Percentiles rank a stretch among this genome's conserved stretches.
These are phyloP conservation scores for Pundamilia nyererei DNA, from an alignment of 2,113 vertebrate genomes.

Conservation along the genomic window DNA sequence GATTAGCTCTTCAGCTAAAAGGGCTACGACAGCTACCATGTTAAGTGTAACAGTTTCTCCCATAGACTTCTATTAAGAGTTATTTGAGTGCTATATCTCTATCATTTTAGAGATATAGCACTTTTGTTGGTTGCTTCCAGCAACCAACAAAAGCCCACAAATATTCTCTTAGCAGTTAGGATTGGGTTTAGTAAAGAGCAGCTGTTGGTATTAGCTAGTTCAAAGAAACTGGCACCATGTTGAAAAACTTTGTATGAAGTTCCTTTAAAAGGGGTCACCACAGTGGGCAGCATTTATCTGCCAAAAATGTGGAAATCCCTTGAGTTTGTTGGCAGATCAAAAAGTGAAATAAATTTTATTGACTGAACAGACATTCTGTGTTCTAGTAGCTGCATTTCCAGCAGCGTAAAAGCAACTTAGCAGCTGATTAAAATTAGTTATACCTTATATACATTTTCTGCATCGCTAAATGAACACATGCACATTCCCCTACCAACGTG, in stretches of 20 bases:
- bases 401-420: background rate
- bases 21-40: background rate
- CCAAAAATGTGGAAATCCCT: background rate
- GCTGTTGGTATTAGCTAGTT: background rate
- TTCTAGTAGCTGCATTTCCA: background rate
- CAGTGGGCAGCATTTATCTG: background rate
- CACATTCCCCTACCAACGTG: background rate
- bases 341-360: background rate
- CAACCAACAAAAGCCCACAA: background rate
- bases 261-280: background rate
- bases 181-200: background rate
- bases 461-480: background rate
- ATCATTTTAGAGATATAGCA: background rate
- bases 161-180: background rate
- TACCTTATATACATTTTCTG: background rate
- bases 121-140: background rate
- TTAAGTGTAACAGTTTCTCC: background rate
- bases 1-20: background rate
- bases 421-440: background rate
- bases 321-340: background rate
- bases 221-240: background rate
- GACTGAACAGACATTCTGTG: background rate
- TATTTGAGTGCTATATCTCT: background rate
- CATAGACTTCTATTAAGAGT: background rate
- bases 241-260: background rate